phyloP scores from a whole-genome alignment of 2,888 invertebrate species.

The Aethes cnicana region DNA sequence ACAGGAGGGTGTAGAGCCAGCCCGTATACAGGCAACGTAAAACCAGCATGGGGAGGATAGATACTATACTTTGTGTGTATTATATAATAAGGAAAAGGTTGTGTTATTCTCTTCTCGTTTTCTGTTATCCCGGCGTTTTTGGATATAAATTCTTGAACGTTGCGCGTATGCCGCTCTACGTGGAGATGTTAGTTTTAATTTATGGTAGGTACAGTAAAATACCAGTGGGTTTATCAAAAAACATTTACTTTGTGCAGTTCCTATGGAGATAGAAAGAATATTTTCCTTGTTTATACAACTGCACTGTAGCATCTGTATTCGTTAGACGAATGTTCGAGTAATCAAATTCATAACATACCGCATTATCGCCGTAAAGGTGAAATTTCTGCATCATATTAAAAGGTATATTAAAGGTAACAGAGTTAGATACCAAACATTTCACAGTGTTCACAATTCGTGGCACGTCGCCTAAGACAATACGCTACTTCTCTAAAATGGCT shows the following conservation, averaged over 20 bases:
- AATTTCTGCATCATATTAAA: neutral
- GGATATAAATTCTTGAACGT: too few species aligned
- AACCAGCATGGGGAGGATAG: too few species aligned
- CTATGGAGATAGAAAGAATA: slow-evolving; percentile 18
- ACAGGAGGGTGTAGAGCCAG: too few species aligned
- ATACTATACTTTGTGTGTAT: too few species aligned
- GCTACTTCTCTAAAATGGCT: slow-evolving; percentile 10
- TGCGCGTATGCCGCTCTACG: too few species aligned
- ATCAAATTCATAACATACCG: neutral
- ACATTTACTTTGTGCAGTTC: slow-evolving; percentile 4
- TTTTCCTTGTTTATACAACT: slow-evolving; percentile 17
- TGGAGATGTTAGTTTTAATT: too few species aligned
- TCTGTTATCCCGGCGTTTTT: too few species aligned
- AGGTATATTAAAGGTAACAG: neutral
- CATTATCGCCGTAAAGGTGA: neutral
- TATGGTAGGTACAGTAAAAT: slow-evolving; percentile 7
- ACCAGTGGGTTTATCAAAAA: slow-evolving; percentile 17
- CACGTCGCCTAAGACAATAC: slow-evolving; percentile 3
- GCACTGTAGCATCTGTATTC: slow-evolving; percentile 16
- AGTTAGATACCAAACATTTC: neutral
- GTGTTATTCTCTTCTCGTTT: too few species aligned
- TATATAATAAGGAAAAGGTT: too few species aligned
- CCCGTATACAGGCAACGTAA: too few species aligned
- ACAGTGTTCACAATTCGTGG: slow-evolving; percentile 5
- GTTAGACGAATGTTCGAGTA: slow-evolving; percentile 1